A percentile compares a stretch with the other conserved stretches of the same genome.
phyloP scores from a whole-genome alignment of 2,113 vertebrate genomes.

The Vulpes vulpes region DNA sequence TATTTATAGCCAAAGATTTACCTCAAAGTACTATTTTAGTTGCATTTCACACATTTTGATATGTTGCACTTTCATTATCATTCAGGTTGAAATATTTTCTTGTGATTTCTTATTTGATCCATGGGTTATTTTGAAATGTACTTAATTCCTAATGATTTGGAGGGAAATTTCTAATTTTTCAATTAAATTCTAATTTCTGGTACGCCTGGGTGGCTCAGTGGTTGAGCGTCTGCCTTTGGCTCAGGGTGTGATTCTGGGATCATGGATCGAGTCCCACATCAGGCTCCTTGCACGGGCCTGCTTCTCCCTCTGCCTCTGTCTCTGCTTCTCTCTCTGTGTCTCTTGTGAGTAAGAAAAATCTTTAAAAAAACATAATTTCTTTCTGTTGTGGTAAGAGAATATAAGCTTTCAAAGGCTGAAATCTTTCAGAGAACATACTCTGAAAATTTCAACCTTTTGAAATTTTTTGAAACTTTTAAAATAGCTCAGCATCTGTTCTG shows the following conservation, averaged over 20 bases:
- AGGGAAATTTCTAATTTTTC: not conserved
- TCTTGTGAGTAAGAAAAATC: no score
- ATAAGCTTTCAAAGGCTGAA: not conserved
- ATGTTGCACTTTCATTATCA: not conserved
- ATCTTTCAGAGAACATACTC: not conserved
- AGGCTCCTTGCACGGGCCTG: no score
- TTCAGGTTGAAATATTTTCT: not conserved
- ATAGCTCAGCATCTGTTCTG: not conserved
- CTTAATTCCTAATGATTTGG: not conserved
- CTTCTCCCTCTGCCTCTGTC: no score
- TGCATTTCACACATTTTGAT: not conserved
- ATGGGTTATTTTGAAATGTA: not conserved
- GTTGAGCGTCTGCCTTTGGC: no score
- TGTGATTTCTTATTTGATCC: not conserved
- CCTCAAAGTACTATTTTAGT: not conserved
- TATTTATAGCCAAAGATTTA: not conserved
- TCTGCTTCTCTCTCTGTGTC: no score
- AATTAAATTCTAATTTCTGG: not conserved
- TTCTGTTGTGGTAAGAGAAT: not conserved
- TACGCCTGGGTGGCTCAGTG: no score
- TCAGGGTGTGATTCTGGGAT: no score
- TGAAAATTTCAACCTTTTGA: not conserved
- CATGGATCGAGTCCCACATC: no score
- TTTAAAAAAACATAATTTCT: not conserved
- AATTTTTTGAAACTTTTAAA: not conserved